These are phyloP conservation scores for Sebastes matsubarae DNA, from an alignment of 2,797 vertebrate genomes.

Conservation along the genomic window DNA sequence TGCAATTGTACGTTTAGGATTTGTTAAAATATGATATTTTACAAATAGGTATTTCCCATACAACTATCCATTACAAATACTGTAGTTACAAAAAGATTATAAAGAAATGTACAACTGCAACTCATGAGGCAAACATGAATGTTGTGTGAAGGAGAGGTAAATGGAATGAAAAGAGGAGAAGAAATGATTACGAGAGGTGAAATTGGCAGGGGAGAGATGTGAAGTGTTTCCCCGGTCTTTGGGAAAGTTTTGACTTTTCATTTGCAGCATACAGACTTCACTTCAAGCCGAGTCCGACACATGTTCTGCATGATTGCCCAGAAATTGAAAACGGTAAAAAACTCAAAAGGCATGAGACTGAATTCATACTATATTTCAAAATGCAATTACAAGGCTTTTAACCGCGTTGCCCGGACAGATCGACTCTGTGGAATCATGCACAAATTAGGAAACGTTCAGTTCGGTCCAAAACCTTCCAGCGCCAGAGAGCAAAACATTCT, in stretches of 20 bases:
- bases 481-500: not conserved
- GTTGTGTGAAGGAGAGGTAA: not conserved
- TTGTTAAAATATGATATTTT: not conserved
- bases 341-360: slow-evolving; percentile 7
- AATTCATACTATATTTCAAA: slow-evolving; percentile 46
- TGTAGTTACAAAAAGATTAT: not conserved
- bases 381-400: slow-evolving; percentile 54
- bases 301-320: slow-evolving; percentile 31
- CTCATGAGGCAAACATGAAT: not conserved
- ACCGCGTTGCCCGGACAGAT: slow-evolving; percentile 5
- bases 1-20: not conserved
- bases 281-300: slow-evolving; percentile 22
- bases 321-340: slow-evolving; percentile 50
- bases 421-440: slow-evolving; percentile 22
- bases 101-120: not conserved
- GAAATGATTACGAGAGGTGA: slow-evolving; percentile 7
- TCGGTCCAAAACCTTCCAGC: not conserved
- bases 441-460: slow-evolving; percentile 30
- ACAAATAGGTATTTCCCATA: not conserved
- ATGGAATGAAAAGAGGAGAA: not conserved
- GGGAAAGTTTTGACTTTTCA: slow-evolving; percentile 19
- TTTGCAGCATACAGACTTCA: slow-evolving; percentile 8
- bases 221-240: not conserved
- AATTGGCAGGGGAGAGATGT: slow-evolving; percentile 1
- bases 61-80: not conserved